Evolutionary conservation across 2,888 invertebrate species (phyloP), one percentile per base, ranked within the genome.

Genomic region (Tanytarsus gracilentus): DNA sequence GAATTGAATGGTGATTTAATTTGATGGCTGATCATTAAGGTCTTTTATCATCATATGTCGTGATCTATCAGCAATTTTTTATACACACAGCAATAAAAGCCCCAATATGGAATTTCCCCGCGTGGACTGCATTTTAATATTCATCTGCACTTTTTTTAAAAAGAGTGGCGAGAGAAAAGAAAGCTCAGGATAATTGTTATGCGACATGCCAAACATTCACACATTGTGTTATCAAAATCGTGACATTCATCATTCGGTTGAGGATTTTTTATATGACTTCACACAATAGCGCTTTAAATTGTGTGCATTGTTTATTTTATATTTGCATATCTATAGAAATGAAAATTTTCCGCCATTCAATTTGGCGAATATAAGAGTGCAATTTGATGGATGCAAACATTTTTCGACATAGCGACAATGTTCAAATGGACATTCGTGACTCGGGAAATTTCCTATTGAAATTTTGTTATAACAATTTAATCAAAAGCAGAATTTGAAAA

Each of bases 261-360:
- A 23, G 18, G 23, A 18, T 23, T 44, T 44, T 58, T 58, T 48
- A 30, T 48, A 44, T 27, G 27, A 48, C 44, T 44, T 23, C 26
- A 25, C 23, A 58, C 58, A 58, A 58, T 58, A 30, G 30, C 1
- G 27, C 58, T 27, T 48, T 44, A 58, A 58, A 58, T 58, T 58
- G 44, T n/a, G n/a, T 39, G 40, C 48, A 58, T 58, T 58, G 58
- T 58, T 58, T 58, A 58, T 58, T 29, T 48, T 58, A 40, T 26
- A 58, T 58, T 58, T 58, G 58, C 58, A 58, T 58, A 58, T 58
- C 58, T 58, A 58, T 58, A 14, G 30, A 40, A 44, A 58, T 36
- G 7, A 27, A 23, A 11, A 44, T 7, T 49, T 27, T 26, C n/a
- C 44, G 48, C 39, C 33, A 21, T n/a, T 23, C 44, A n/a, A 30